Conservation (phyloP, 2,797 vertebrate species). For the Ptychobarbus kaznakovi region DNA sequence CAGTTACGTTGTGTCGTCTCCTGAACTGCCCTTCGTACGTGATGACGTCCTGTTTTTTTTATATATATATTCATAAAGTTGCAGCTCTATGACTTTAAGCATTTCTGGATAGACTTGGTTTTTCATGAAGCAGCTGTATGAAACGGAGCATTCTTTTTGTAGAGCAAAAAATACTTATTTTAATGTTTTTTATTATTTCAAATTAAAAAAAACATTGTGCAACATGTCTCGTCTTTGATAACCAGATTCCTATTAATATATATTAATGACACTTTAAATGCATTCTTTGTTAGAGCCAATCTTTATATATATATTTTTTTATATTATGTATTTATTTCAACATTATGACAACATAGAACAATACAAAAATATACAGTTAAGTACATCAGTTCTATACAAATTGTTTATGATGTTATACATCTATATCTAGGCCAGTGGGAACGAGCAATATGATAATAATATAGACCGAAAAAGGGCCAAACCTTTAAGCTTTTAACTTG, state of each 20-base stretch:
- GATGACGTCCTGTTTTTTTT: constrained; percentile 29
- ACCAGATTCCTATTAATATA: not conserved
- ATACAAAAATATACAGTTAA: too few relatives aligned
- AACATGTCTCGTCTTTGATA: not conserved
- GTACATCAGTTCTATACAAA: too few relatives aligned
- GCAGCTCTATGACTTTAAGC: not conserved
- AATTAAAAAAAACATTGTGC: constrained; percentile 64
- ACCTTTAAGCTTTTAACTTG: too few relatives aligned
- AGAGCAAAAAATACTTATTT: constrained; percentile 10
- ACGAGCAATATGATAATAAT: too few relatives aligned
- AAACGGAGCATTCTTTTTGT: constrained; percentile 33
- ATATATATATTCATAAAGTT: not conserved
- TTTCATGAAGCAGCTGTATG: constrained; percentile 18
- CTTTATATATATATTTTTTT: too few relatives aligned
- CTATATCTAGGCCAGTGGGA: too few relatives aligned
- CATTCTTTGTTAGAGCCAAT: not conserved
- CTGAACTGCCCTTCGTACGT: constrained; percentile 28
- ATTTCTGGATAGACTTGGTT: constrained; percentile 43
- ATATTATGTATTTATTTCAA: too few relatives aligned
- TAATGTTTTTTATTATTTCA: constrained; percentile 74
- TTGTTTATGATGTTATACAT: too few relatives aligned
- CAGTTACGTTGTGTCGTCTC: constrained; percentile 32
- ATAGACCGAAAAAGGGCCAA: too few relatives aligned
- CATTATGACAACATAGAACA: too few relatives aligned
- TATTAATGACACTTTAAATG: not conserved